Conservation (phyloP, 1,140 invertebrate species). For the Hyles vespertilio region DNA sequence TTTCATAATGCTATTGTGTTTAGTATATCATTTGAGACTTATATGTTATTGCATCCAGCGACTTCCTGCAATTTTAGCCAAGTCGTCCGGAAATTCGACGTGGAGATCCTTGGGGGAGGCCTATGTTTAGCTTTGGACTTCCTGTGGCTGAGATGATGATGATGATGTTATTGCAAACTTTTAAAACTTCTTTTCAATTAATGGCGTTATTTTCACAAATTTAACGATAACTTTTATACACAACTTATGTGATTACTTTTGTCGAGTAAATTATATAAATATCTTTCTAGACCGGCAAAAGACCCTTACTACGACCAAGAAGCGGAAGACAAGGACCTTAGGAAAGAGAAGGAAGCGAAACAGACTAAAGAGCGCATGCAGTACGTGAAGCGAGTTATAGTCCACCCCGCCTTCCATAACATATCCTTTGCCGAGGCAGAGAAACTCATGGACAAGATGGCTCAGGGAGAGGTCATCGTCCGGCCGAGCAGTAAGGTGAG, state of each 20-base stretch:
- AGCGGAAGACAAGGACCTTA: conserved; percentile 86
- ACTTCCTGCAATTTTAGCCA: too few relatives aligned
- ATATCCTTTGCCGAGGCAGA: conserved; percentile 95
- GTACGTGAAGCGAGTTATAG: conserved; percentile 96
- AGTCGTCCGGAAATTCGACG: too few relatives aligned
- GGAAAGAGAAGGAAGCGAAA: conserved; percentile 88
- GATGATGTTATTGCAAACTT: too few relatives aligned
- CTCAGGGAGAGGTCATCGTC: conserved; percentile 97
- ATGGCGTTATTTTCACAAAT: too few relatives aligned
- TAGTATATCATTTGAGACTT: not conserved
- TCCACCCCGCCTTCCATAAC: conserved; percentile 98
- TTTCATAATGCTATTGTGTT: conserved; percentile 16
- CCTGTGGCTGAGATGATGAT: too few relatives aligned
- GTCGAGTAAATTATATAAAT: conserved; percentile 4
- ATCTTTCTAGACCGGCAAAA: conserved; percentile 81
- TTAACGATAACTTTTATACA: too few relatives aligned
- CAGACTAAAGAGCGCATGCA: conserved; percentile 87
- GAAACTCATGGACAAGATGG: conserved; percentile 92
- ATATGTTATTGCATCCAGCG: too few relatives aligned
- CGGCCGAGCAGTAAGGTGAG: conserved; percentile 94
- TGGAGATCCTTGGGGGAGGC: too few relatives aligned
- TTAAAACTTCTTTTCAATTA: too few relatives aligned
- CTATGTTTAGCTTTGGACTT: too few relatives aligned
- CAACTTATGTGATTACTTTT: not conserved
- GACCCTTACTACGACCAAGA: conserved; percentile 96